These are phyloP conservation scores for Diacarnus erythraeanus DNA, from an alignment of 37 sponge, comb jelly and placozoan species.

Conservation along the genomic window DNA sequence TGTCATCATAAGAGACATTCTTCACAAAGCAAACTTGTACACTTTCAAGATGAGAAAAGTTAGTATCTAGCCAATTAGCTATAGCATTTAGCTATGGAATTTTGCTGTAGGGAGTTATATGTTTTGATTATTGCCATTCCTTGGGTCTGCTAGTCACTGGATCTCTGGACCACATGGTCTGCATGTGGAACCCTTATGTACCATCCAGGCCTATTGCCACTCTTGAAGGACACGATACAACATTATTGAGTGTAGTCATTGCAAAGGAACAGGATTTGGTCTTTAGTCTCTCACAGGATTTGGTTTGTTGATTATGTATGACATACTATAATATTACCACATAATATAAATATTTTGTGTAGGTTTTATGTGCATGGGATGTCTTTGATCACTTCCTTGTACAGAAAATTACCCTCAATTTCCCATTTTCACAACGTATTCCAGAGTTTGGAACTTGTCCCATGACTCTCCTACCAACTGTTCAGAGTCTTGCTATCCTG, in stretches of 20 bases:
- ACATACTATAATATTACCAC: background rate
- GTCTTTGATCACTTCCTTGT: slow-evolving; percentile 79
- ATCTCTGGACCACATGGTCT: slow-evolving; percentile 85
- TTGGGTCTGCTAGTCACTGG: slow-evolving; percentile 91
- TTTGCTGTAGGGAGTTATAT: slow-evolving; percentile 76
- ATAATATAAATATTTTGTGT: background rate
- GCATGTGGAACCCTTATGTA: slow-evolving; percentile 95
- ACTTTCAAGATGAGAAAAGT: slow-evolving; percentile 89
- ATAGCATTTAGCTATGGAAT: background rate
- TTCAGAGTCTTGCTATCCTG: slow-evolving; percentile 46
- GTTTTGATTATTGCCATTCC: slow-evolving; percentile 81
- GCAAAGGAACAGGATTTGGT: slow-evolving; percentile 45
- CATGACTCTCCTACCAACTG: slow-evolving; percentile 19
- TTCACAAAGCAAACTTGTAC: slow-evolving; percentile 72
- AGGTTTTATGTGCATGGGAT: slow-evolving; percentile 84
- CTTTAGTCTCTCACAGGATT: slow-evolving; percentile 83
- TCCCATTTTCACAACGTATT: slow-evolving; percentile 80
- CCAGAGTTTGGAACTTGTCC: slow-evolving; percentile 78
- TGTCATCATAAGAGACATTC: slow-evolving; percentile 79
- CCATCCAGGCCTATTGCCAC: slow-evolving; percentile 78
- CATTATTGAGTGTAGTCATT: slow-evolving; percentile 80
- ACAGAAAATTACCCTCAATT: slow-evolving; percentile 74
- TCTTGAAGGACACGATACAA: slow-evolving; percentile 68
- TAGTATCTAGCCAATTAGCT: background rate
- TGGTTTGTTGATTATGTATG: slow-evolving; percentile 11